Evolutionary conservation across 2,113 vertebrate genomes (phyloP).

Genomic region (Actenoides hombroni): DNA sequence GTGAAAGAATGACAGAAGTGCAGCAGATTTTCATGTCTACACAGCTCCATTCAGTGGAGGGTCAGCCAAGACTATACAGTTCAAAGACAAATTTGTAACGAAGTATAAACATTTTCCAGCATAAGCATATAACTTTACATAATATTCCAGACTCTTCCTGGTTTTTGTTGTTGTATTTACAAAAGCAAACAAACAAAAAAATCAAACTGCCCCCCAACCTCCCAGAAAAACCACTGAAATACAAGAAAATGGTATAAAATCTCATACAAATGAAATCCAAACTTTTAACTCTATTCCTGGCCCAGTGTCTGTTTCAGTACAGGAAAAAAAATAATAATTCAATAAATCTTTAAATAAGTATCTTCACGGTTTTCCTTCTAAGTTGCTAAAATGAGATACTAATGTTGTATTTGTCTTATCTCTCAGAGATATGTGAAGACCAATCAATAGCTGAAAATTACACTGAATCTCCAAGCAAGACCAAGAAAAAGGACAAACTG

Average conservation of each 20-base stretch:
- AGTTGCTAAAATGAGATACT: not conserved
- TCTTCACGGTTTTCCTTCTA: not conserved
- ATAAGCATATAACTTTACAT: not conserved
- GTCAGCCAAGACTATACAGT: not conserved
- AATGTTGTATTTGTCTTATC: not conserved
- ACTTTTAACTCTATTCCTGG: not conserved
- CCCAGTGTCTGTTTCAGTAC: not conserved
- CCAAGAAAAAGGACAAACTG: not conserved
- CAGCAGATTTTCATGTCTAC: not conserved
- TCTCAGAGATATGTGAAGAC: not conserved
- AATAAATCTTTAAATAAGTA: not conserved
- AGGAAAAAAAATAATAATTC: not conserved
- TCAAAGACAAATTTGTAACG: not conserved
- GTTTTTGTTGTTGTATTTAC: not conserved
- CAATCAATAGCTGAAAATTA: not conserved
- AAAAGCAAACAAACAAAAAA: not conserved
- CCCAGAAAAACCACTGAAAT: not conserved
- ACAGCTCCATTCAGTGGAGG: not conserved
- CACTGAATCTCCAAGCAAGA: not conserved
- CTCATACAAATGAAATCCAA: not conserved
- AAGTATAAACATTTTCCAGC: not conserved
- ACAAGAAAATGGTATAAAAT: not conserved
- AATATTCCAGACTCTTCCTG: not conserved
- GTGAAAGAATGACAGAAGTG: not conserved
- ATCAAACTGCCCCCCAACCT: accelerated